Percentiles rank a stretch among this genome's conserved stretches.
Evolutionary conservation across 2,797 vertebrate species (phyloP).

Genomic region (Silurus aristotelis): DNA sequence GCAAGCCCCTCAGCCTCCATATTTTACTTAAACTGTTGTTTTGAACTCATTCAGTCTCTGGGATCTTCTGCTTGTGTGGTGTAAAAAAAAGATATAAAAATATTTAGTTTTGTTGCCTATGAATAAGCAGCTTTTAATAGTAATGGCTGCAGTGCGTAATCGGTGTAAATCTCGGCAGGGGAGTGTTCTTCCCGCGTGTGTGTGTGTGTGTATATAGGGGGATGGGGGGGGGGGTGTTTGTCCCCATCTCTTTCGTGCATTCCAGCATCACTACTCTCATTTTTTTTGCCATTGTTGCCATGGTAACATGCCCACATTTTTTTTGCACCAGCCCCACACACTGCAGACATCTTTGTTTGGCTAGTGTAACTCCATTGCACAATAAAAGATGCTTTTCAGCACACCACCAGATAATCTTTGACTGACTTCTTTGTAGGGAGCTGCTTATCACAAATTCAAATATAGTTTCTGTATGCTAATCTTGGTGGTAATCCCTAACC

Average conservation of each 20-base stretch:
- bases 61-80: constrained; percentile 44
- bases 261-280: constrained; percentile 72
- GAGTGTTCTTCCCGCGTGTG: constrained; percentile 57
- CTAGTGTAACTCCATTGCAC: constrained; percentile 84
- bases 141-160: constrained; percentile 39
- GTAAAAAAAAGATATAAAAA: not conserved
- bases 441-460: constrained; percentile 87
- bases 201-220: constrained; percentile 49
- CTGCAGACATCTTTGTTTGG: constrained; percentile 96
- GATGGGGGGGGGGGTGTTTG: constrained; percentile 17
- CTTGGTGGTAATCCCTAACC: constrained; percentile 84
- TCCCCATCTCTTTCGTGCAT: constrained; percentile 75
- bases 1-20: constrained; percentile 27
- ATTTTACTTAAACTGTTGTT: constrained; percentile 30
- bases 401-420: constrained; percentile 89
- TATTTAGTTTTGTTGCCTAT: not conserved
- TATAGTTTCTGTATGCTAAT: constrained; percentile 88
- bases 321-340: constrained; percentile 80
- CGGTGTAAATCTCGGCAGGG: constrained; percentile 51
- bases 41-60: constrained; percentile 27
- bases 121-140: not conserved
- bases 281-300: constrained; percentile 83
- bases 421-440: constrained; percentile 80
- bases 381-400: constrained; percentile 79
- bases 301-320: constrained; percentile 86